Percentiles rank a stretch among this genome's conserved stretches.
Evolutionary conservation across 2,113 vertebrate species (phyloP).

Genomic region (Channa maculata): DNA sequence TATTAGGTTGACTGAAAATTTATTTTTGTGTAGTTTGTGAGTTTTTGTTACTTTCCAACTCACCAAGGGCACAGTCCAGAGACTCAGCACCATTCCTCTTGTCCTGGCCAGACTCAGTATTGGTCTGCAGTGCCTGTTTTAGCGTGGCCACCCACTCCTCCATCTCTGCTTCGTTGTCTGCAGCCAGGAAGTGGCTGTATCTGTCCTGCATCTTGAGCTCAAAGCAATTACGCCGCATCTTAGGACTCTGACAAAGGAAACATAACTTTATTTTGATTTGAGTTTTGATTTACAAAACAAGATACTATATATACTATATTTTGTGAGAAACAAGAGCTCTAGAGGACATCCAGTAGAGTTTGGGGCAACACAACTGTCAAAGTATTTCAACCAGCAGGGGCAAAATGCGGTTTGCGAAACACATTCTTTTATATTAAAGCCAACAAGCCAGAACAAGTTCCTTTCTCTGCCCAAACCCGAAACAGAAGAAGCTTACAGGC

Average conservation of each 20-base stretch:
- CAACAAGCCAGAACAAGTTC: neutral
- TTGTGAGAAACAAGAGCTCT: too few species aligned
- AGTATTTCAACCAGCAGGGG: neutral
- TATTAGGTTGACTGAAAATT: conserved; percentile 5
- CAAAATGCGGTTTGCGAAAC: too few species aligned
- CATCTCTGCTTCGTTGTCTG: conserved; percentile 96
- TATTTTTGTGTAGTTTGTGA: neutral
- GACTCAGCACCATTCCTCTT: conserved; percentile 86
- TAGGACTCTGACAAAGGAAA: conserved; percentile 86
- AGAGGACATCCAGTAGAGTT: too few species aligned
- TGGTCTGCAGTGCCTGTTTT: conserved; percentile 93
- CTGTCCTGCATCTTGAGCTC: conserved; percentile 97
- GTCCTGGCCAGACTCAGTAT: conserved; percentile 88
- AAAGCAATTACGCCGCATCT: conserved; percentile 93
- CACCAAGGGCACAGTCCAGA: conserved; percentile 83
- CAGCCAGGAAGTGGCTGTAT: conserved; percentile 95
- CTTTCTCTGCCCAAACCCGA: neutral
- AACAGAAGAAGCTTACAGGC: conserved; percentile 39
- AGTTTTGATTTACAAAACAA: neutral
- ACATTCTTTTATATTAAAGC: too few species aligned
- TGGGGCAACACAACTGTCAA: neutral
- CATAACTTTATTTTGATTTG: neutral
- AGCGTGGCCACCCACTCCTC: conserved; percentile 95
- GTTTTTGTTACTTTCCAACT: neutral
- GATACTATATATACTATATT: neutral